Base-by-base conservation (phyloP, 2,113 vertebrate genomes). In the Oplegnathus fasciatus region DNA sequence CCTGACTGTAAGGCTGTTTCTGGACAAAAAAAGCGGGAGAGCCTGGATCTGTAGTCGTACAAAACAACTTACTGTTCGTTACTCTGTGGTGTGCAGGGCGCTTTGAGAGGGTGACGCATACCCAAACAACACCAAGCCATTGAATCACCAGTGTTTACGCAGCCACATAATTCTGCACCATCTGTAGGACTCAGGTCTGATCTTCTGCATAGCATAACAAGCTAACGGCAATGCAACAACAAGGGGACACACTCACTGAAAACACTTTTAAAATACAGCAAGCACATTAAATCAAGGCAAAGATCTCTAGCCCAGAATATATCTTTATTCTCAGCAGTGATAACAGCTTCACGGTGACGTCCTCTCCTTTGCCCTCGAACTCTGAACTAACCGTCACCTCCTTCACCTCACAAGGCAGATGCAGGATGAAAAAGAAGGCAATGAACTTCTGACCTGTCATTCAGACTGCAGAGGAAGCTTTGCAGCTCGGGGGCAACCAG, bases 361-460 rank as follows among this genome's bases (percentile, higher is more conserved):
- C 61, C 76, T 76, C 86, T 91, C 79, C 82, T 86, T 87, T 92
- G 87, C 83, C 84, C 89, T 87, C 78, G 32, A 83, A 89, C 92
- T 85, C 62, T 88, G 82, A 87, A 84, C 88, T 58, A 17, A 48
- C 66, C 42, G 81, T 87, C 90, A 86, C 89, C 85, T 87, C 87
- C 89, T 85, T 90, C 90, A 86, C 89, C 89, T 91, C 86, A 87
- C 84, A 69, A 86, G 88, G 82, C 90, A 91, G 91, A 93, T 90
- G 91, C 85, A 67, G 68, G 85, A 79, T 82, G 81, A 86, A 88
- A 90, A 88, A 90, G 79, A 92, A 95, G 95, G 94, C 94, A 95
- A 91, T 96, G 95, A 95, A 95, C 95, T 96, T 95, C 95, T 96
- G 95, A 95, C 95, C 95, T 93, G 92, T 94, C 88, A 86, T 93